Base-by-base conservation (phyloP, 2,113 vertebrate genomes). In the Pomatostomus ruficeps region DNA sequence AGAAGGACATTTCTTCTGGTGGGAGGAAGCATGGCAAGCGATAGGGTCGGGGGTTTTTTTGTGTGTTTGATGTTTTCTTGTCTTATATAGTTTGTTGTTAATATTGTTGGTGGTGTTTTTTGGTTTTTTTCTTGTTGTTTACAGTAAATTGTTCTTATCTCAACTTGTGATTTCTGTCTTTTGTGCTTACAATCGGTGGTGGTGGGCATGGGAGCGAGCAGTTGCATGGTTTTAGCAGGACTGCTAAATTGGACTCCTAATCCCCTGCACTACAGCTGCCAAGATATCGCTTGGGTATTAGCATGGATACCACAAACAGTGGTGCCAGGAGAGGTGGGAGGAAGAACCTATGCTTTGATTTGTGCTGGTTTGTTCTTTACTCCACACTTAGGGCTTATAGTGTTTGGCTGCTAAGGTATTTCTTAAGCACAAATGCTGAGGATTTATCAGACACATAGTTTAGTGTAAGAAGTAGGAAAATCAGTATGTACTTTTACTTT, bases 21-120 rank as follows among this genome's bases (percentile, higher is more conserved):
- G 26, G 43, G n/a, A 31, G 72, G 58, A 35, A 46, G 42, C 1
- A 0, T 74, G 25, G 25, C 3, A 2, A 46, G 42, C 1, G 3
- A 75, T 46, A 75, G 42, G 25, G 54, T 58, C n/a, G 36, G 14
- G 22, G 58, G 54, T 58, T 36, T 8, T 59, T 75, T 59, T 58
- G 24, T 31, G 24, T 59, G 15, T 75, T 75, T 59, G 25, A 31
- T 74, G 21, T 61, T 38, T 76, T 38, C 16, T 49, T 76, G 22
- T 76, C 43, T 48, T 61, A 48, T 59, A 61, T 16, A 28, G 38
- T 61, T 61, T 46, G 14, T 49, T 61, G 21, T 59, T 61, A 33
- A 49, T 75, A 48, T 75, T 48, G 26, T 31, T 75, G 55, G n/a
- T 75, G 12, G 46, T 75, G 33, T 42, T 36, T n/a, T 36, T 59